A percentile compares a stretch with the other conserved stretches of the same genome.
phyloP scores from a whole-genome alignment of 2,888 invertebrate species.

The Rotaria sp. region DNA sequence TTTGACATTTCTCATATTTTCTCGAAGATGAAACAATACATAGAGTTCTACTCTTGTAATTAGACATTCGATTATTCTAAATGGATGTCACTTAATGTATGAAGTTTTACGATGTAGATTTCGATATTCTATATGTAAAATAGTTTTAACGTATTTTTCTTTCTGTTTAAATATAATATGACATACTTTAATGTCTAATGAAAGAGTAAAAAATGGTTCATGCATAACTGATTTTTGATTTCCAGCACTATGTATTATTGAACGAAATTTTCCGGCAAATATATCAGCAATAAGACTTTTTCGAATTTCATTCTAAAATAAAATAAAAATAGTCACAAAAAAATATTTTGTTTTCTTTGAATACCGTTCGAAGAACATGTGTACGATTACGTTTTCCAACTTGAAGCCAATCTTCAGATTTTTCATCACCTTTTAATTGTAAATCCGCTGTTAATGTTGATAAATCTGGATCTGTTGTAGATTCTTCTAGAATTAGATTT shows the following conservation, averaged over 20 bases:
- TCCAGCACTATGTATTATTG: conserved; percentile 64
- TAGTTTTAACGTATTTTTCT: too few relatives aligned
- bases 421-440: conserved; percentile 44
- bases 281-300: conserved; percentile 83
- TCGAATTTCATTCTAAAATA: conserved; percentile 64
- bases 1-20: too few relatives aligned
- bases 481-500: not conserved
- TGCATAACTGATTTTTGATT: conserved; percentile 68
- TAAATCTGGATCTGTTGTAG: conserved; percentile 38
- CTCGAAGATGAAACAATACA: too few relatives aligned
- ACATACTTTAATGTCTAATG: conserved; percentile 80
- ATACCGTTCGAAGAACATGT: conserved; percentile 70
- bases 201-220: conserved; percentile 88
- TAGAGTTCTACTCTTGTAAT: too few relatives aligned
- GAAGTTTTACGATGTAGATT: not conserved
- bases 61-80: too few relatives aligned
- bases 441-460: not conserved
- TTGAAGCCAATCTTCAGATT: conserved; percentile 54
- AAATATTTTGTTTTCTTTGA: not conserved
- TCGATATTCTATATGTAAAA: too few relatives aligned
- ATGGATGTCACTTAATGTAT: too few relatives aligned
- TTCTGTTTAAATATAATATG: too few relatives aligned
- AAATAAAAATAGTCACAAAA: not conserved
- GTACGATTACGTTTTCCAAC: conserved; percentile 81
- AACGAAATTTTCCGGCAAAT: conserved; percentile 81